A percentile compares a stretch with the other conserved stretches of the same genome.
phyloP scores from a whole-genome alignment of 2,888 invertebrate genomes.

The Dynastes hyllus region DNA sequence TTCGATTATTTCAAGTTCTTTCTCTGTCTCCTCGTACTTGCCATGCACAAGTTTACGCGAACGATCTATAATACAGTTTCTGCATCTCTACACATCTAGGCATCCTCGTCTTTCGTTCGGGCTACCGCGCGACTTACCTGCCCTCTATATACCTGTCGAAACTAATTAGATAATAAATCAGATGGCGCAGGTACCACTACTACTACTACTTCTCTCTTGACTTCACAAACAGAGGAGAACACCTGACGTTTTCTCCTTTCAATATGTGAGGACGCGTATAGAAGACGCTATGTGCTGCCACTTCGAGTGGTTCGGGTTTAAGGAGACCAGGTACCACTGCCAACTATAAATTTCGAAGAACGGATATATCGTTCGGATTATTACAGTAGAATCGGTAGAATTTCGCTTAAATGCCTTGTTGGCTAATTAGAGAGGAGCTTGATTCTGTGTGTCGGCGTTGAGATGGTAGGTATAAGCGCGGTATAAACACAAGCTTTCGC shows the following conservation, averaged over 20 bases:
- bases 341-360: slow-evolving; percentile 38
- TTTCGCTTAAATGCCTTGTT: slow-evolving; percentile 35
- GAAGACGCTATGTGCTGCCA: slow-evolving; percentile 13
- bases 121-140: slow-evolving; percentile 62
- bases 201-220: slow-evolving; percentile 18
- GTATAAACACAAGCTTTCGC: slow-evolving; percentile 13
- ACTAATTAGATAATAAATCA: slow-evolving; percentile 72
- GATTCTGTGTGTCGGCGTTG: slow-evolving; percentile 1
- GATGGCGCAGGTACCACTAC: slow-evolving; percentile 62
- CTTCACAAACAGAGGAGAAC: slow-evolving; percentile 37
- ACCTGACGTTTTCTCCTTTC: slow-evolving; percentile 42
- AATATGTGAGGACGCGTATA: slow-evolving; percentile 12
- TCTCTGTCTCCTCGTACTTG: slow-evolving; percentile 12
- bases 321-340: slow-evolving; percentile 20
- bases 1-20: slow-evolving; percentile 46
- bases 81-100: not conserved
- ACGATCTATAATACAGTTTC: not conserved
- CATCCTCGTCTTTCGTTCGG: slow-evolving; percentile 11
- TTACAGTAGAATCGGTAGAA: slow-evolving; percentile 27
- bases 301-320: slow-evolving; percentile 17
- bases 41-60: not conserved
- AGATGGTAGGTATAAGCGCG: not conserved
- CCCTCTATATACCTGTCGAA: slow-evolving; percentile 69
- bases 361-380: slow-evolving; percentile 31
- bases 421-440: slow-evolving; percentile 29